These are phyloP conservation scores for Drosophila paranaensis DNA, from an alignment of 2,888 invertebrate species.

Conservation along the genomic window DNA sequence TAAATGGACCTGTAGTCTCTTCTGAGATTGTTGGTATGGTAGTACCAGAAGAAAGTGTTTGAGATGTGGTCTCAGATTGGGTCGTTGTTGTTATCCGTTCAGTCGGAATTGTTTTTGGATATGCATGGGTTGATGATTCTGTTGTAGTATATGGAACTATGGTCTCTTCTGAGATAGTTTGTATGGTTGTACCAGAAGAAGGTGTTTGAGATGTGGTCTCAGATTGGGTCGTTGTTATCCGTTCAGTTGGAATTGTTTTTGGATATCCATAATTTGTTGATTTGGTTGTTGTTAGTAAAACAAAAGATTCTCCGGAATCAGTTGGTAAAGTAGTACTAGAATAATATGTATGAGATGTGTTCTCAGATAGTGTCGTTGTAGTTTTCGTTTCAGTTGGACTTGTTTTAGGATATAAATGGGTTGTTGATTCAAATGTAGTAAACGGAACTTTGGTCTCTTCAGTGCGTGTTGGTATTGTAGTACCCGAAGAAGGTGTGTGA, in stretches of 20 bases:
- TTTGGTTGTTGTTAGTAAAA: not conserved
- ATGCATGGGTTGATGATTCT: not conserved
- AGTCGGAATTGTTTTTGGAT: not conserved
- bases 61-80: not conserved
- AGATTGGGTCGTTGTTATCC: not conserved
- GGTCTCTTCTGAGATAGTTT: not conserved
- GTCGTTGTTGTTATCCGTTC: not conserved
- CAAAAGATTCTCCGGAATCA: not conserved
- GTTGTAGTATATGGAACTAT: not conserved
- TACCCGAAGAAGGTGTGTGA: not conserved
- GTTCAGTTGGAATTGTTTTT: too few relatives aligned
- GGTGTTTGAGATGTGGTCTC: not conserved
- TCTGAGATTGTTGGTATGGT: not conserved
- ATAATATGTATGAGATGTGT: not conserved
- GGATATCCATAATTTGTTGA: not conserved
- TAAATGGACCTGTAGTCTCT: not conserved
- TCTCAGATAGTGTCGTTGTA: not conserved
- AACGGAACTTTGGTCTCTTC: not conserved
- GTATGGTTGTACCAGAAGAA: not conserved
- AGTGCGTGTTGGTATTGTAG: not conserved
- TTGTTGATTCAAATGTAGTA: not conserved
- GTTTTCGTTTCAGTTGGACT: not conserved
- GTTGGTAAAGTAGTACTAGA: not conserved
- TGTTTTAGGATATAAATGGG: not conserved
- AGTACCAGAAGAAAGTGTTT: not conserved